Base-by-base conservation (phyloP, 2,888 invertebrate genomes). In the Tinea semifulvella region DNA sequence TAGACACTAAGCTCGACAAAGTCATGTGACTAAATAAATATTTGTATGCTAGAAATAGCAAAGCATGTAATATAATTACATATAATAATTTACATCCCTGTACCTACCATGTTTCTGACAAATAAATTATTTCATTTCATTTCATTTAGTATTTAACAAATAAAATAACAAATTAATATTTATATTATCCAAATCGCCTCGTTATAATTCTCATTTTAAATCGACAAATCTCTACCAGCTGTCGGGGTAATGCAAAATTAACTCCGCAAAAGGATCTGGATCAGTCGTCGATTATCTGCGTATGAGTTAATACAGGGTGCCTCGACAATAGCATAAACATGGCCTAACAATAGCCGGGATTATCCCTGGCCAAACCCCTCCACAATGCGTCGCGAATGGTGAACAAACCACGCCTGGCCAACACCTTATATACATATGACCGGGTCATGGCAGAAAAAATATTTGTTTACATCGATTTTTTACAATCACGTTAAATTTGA, bases 241-340 rank as follows among this genome's bases (percentile, higher is more conserved):
- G 40, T 22, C 22, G 14, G 5, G 13, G 20, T 13, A 11, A 40
- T 69, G 73, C 70, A 72, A 79, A 79, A 77, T 77, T 76, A 79
- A 76, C 72, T 72, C 20, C 5, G 26, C 22, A 16, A n/a, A 16
- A 36, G 19, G 42, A 39, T 43, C 71, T 54, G 62, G 59, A 80
- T 79, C 79, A 79, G 74, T 63, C 72, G 55, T 60, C 73, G 79
- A 79, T 80, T 79, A 79, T 76, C 76, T 72, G 74, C 70, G 69
- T 77, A 79, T 71, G 71, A 76, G 66, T 79, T 75, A 76, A 79
- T 80, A 75, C 73, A 71, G 65, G 65, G 57, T 67, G 61, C 61
- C 63, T 64, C 55, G 63, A 79, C 76, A 79, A 79, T 67, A 64
- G 63, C 60, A 68, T 74, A 75, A 75, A 75, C 69, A 77, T 76